Evolutionary conservation across 2,888 invertebrate genomes (phyloP), one percentile per base, ranked within the genome.

Genomic region (Sphecodes monilicornis): DNA sequence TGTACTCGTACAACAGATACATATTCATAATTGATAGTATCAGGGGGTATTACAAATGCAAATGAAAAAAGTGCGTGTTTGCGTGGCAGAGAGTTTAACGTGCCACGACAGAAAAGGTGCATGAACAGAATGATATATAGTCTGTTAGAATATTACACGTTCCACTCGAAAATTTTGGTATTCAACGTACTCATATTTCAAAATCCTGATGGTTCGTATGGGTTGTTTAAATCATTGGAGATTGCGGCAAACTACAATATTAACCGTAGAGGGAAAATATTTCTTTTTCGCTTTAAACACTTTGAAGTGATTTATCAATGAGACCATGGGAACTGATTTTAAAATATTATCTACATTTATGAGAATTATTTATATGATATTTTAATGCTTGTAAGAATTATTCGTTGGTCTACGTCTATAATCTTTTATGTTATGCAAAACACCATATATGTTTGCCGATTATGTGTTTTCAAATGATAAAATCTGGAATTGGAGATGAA

Each of bases 1-100:
- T 73, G 26, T 68, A 57, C 43, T 57, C 43, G 36, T 46, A 11
- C 18, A 11, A 16, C n/a, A 18, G 54, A 70, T 74, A 64, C 73
- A 64, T 79, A 82, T 82, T 79, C 79, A 79, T 79, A 69, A 60
- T 74, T 50, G 79, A 79, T 74, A 29, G 10, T 81, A 81, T 78
- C 81, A 5, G 18, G 0, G 22, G 18, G 6, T 5, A 60, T 83
- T 81, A 69, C 50, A 57, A 76, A 83, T 80, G 80, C 68, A 76
- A 76, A 80, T 80, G 46, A 76, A 72, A 75, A 76, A 66, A 46
- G 69, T 75, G 73, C 82, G 82, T 80, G 83, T 70, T 73, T 50
- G n/a, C 70, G 46, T 26, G 79, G 41, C 32, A 32, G n/a, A 18
- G 75, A 80, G 66, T 69, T 78, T 43, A 26, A 78, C 50, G 39